These are phyloP conservation scores for Psophia crepitans DNA, from an alignment of 2,113 vertebrate species.

Conservation along the genomic window DNA sequence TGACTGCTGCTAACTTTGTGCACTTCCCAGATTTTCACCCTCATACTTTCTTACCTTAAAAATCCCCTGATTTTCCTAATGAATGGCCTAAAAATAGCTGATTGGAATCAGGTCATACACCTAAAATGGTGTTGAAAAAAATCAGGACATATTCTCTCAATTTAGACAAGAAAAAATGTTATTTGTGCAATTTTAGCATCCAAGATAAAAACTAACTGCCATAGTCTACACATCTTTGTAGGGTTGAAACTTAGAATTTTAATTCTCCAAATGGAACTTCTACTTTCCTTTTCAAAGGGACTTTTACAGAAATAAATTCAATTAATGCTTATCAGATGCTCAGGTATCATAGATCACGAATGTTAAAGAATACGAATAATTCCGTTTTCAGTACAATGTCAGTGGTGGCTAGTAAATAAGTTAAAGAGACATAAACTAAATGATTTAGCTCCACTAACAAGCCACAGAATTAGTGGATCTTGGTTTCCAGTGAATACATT, in stretches of 20 bases:
- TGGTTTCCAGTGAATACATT: neutral
- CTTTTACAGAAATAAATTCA: neutral
- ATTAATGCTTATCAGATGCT: neutral
- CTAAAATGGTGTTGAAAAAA: neutral
- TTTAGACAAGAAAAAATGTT: neutral
- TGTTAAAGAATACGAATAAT: neutral
- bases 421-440: neutral
- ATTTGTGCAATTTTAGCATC: neutral
- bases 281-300: neutral
- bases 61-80: neutral
- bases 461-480: neutral
- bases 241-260: neutral
- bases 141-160: neutral
- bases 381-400: neutral
- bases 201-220: neutral
- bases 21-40: neutral
- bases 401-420: neutral
- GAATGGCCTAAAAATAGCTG: neutral
- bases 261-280: neutral
- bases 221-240: neutral
- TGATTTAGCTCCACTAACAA: neutral
- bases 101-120: neutral
- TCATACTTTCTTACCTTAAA: neutral
- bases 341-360: neutral
- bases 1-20: neutral